Percentiles rank a stretch among this genome's conserved stretches.
phyloP scores from a whole-genome alignment of 2,888 invertebrate genomes.

The Synergus itoensis region DNA sequence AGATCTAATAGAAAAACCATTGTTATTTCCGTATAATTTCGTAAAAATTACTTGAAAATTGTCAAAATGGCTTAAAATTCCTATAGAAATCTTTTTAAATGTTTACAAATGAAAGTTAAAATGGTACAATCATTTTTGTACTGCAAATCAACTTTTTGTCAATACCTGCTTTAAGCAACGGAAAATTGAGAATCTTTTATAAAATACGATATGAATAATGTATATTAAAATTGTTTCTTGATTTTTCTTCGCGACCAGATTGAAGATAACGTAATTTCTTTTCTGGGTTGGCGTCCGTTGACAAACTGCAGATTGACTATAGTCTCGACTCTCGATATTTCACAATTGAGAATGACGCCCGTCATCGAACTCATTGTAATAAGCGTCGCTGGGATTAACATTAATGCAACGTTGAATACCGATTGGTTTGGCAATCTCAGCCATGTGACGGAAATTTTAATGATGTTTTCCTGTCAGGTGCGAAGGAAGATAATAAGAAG shows the following conservation, averaged over 20 bases:
- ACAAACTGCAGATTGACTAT: not conserved
- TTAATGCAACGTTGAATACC: slow-evolving; percentile 46
- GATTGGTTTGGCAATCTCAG: slow-evolving; percentile 41
- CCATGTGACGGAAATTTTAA: slow-evolving; percentile 61
- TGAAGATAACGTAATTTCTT: slow-evolving; percentile 3
- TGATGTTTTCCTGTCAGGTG: slow-evolving; percentile 62
- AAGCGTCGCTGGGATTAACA: slow-evolving; percentile 49
- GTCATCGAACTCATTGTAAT: slow-evolving; percentile 51
- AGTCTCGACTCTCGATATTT: slow-evolving; percentile 43
- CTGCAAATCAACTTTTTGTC: not conserved
- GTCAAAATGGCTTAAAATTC: too few species aligned
- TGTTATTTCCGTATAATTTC: too few species aligned
- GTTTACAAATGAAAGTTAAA: too few species aligned
- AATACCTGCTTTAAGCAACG: not conserved
- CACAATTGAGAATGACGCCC: slow-evolving; percentile 46
- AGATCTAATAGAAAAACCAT: too few species aligned
- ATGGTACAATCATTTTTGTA: too few species aligned
- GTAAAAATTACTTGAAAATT: too few species aligned
- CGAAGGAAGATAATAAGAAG: slow-evolving; percentile 9
- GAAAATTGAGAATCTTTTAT: not conserved
- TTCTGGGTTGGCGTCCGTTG: not conserved
- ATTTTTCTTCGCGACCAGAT: not conserved
- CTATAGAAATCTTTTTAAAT: too few species aligned
- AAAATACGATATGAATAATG: not conserved
- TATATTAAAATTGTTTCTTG: not conserved